Conservation (phyloP, 2,113 vertebrate genomes). For the Psittacara wagleri region DNA sequence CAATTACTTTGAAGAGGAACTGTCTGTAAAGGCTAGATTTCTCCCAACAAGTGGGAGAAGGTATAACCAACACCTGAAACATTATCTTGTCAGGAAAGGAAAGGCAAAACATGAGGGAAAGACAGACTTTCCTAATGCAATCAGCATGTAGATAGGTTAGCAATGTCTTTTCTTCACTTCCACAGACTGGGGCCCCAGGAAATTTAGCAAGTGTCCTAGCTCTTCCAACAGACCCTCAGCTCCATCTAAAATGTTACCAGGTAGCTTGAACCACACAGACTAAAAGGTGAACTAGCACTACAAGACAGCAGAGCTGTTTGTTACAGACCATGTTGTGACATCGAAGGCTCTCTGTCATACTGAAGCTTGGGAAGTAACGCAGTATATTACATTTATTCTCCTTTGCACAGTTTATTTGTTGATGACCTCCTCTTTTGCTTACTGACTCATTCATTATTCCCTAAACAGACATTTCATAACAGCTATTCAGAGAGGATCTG, state of each 20-base stretch:
- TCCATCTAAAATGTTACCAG: neutral
- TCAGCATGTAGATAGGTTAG: neutral
- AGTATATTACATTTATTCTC: neutral
- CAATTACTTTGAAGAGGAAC: neutral
- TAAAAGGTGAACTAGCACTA: neutral
- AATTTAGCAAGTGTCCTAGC: neutral
- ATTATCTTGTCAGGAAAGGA: neutral
- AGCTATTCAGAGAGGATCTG: accelerated
- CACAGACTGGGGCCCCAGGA: neutral
- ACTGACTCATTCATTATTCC: neutral
- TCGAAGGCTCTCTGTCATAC: neutral
- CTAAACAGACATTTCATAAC: neutral
- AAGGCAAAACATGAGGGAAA: neutral
- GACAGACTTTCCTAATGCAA: neutral
- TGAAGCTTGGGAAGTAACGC: neutral
- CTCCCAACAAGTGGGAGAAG: neutral
- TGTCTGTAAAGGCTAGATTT: neutral
- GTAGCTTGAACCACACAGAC: neutral
- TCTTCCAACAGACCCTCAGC: neutral
- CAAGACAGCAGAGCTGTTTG: neutral
- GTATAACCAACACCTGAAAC: neutral
- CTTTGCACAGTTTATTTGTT: neutral
- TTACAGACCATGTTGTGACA: neutral
- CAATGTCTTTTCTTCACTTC: neutral
- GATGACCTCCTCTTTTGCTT: neutral